Evolutionary conservation across 2,888 invertebrate species (phyloP), one percentile per base, ranked within the genome.

Genomic region (Andrena hattorfiana): DNA sequence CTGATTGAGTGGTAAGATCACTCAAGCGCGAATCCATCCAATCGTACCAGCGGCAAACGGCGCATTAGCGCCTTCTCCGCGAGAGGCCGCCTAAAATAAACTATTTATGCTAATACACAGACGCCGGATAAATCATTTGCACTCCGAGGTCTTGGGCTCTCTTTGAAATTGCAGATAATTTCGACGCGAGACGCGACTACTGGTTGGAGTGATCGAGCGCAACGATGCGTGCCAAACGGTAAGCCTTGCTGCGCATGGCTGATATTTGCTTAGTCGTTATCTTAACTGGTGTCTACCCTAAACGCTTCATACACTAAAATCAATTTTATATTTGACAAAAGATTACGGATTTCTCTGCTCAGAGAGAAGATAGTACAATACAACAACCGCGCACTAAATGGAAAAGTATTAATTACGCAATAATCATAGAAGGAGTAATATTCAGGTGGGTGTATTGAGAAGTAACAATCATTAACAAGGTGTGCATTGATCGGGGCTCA

Each of bases 1-100:
- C 85, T 87, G 90, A 91, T 90, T 89, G 85, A 91, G 89, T 84
- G 87, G 87, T 90, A 84, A 90, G 88, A 91, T 87, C 89, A 89
- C 83, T 90, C 85, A 86, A 90, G 88, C 90, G 89, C 87, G 86
- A 90, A 90, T 91, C 83, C 88, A 87, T 85, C 77, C 32, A 26
- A 70, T 26, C 54, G 64, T 69, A 69, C 64, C 59, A 62, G 23
- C 69, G 49, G 13, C 63, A 30, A 35, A 35, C 32, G 16, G 54
- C 51, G 66, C 56, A 28, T 70, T 48, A 62, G 26, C 72, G 8
- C 49, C 35, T 54, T 63, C 64, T 3, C 60, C 42, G 42, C 28
- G 60, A 59, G 63, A 63, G n/a, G 74, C 74, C 69, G 59, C 71
- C 80, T 81, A 81, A 85, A 85, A 85, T 79, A 85, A 86, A 81